Evolutionary conservation across 2,888 invertebrate species (phyloP).

Genomic region (Eupithecia abbreviata): DNA sequence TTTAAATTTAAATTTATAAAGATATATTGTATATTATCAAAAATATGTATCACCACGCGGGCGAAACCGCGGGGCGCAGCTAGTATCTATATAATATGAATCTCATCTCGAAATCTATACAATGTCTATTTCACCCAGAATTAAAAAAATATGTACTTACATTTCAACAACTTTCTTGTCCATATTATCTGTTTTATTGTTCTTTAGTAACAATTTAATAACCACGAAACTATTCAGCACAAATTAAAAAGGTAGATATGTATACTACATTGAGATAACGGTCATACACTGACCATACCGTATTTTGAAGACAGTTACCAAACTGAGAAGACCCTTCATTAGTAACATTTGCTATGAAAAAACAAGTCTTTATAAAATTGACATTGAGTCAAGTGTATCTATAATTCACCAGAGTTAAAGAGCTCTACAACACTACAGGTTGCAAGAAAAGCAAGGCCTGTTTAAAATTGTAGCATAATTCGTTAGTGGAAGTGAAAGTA

Average conservation of each 20-base stretch:
- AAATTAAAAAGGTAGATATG: background rate
- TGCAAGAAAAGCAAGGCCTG: background rate
- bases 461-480: background rate
- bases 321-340: background rate
- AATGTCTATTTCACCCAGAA: no score
- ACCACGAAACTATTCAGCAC: background rate
- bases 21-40: no score
- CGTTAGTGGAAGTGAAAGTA: background rate
- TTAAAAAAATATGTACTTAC: background rate
- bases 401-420: background rate
- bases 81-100: no score
- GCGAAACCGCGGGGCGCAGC: no score
- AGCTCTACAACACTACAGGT: background rate
- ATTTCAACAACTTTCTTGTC: background rate
- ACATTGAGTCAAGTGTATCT: background rate
- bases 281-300: background rate
- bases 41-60: no score
- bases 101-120: no score
- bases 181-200: background rate
- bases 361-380: background rate
- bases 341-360: background rate
- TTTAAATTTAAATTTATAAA: no score
- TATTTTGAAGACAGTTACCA: background rate
- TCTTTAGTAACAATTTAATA: background rate
- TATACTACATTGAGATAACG: background rate